Conservation (phyloP, 2,888 invertebrate species). For the Ectemnius lituratus region DNA sequence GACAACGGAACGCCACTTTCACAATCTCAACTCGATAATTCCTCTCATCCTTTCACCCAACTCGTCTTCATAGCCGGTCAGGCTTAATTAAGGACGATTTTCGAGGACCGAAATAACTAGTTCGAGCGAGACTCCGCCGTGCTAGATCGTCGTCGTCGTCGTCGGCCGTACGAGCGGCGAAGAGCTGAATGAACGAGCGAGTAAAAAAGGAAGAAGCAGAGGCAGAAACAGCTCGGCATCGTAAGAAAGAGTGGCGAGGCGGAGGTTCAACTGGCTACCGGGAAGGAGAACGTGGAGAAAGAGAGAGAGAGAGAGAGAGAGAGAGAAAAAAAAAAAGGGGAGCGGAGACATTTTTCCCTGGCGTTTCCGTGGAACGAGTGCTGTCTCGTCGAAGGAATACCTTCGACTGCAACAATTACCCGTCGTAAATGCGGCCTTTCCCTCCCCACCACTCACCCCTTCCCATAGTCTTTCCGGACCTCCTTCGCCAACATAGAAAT, state of each 20-base stretch:
- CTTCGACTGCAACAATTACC: slow-evolving; percentile 72
- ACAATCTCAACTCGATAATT: too few relatives aligned
- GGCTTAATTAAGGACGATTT: too few relatives aligned
- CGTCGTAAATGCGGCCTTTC: slow-evolving; percentile 67
- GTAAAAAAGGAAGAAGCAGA: slow-evolving; percentile 4
- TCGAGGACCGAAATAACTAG: too few relatives aligned
- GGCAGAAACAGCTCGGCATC: too few relatives aligned
- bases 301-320: slow-evolving; percentile 4
- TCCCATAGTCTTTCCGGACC: too few relatives aligned
- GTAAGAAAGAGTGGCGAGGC: background rate
- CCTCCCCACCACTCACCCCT: too few relatives aligned
- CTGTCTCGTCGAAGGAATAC: slow-evolving; percentile 39
- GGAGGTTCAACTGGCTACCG: background rate
- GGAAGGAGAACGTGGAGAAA: slow-evolving; percentile 18
- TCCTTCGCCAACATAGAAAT: slow-evolving; percentile 69
- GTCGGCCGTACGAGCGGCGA: too few relatives aligned
- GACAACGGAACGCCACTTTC: too few relatives aligned
- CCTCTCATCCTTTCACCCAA: too few relatives aligned
- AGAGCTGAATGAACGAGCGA: background rate
- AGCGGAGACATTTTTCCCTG: slow-evolving; percentile 63
- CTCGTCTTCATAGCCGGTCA: too few relatives aligned
- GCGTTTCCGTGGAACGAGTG: slow-evolving; percentile 67
- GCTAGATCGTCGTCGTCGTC: too few relatives aligned
- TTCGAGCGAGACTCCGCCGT: too few relatives aligned
- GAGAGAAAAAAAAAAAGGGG: slow-evolving; percentile 28